Base-by-base conservation (phyloP, 2,797 vertebrate species). In the Pseudochromis fuscus region DNA sequence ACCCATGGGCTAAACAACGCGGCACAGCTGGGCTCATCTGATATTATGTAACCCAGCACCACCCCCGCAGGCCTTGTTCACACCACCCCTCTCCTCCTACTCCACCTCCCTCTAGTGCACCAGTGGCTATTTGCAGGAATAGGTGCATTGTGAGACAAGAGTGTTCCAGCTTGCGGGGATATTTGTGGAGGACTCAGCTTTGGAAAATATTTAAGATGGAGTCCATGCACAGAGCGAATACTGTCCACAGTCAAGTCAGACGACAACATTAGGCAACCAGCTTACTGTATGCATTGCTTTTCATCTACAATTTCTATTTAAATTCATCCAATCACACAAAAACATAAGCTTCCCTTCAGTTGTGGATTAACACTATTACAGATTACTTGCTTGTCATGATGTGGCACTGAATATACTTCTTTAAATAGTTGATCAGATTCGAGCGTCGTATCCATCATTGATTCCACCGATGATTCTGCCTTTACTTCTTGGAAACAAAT, bases 51-150 rank as follows among this genome's bases (percentile, higher is more conserved):
- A 93, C 42, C 4, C 75, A 35, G 79, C 68, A 61, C 86, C 88
- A 84, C 89, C 91, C 86, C 87, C 88, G 67, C 91, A 86, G 79
- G 87, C 90, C 88, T 80, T 69, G 81, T 85, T 91, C 89, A 86
- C 84, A 84, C 83, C 53, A 71, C 82, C 87, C 82, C 76, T 87
- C 84, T 88, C 85, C 86, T 88, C 90, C 84, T 57, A 84, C 90
- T 88, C 85, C 44, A 35, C 80, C 83, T 89, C 87, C 84, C 77
- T 83, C 86, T 75, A 72, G 51, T 25, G 82, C 77, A 84, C 68
- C 57, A 67, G 70, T 86, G 86, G 87, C 84, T 88, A 83, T 89
- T 84, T 82, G 76, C 78, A 85, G 67, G 76, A 77, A 86, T 75
- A 75, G 78, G 82, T 89, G 88, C 72, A 66, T 40, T 64, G 78